Base-by-base conservation (phyloP, 2,797 vertebrate genomes). In the Halcyon badia region DNA sequence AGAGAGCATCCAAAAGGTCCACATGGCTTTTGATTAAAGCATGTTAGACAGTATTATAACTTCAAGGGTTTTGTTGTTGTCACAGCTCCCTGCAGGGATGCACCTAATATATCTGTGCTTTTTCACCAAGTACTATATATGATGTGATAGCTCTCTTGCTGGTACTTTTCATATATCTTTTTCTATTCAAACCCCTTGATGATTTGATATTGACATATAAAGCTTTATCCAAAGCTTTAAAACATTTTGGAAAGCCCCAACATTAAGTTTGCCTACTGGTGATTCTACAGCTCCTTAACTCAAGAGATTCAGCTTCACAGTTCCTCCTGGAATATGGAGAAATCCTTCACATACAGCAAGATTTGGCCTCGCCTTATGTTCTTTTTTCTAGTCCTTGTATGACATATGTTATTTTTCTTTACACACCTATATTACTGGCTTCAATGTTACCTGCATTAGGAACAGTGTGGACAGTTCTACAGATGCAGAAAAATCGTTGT, bases 11-110 rank as follows among this genome's bases (percentile, higher is more conserved):
- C 72, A 89, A 89, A 94, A 95, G 88, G 75, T 95, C 70, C 82
- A 77, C 82, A 78, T 89, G 93, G 94, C 82, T 97, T 97, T 97
- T 97, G 87, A 97, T 96, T 96, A 97, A 96, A 97, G 69, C 20
- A 14, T 90, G 80, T 82, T 83, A 95, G 89, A 82, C 73, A 54
- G 60, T 83, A 83, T 94, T 95, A 89, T 84, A 90, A 89, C 94
- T 94, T 95, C 83, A 46, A 96, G 89, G 91, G 77, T 46, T 89
- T 91, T 94, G 84, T 85, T 97, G 70, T 91, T 96, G 71, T 94
- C 65, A 90, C 70, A 73, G 85, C 70, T 88, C 79, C 82, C 90
- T 77, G 19, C 39, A 94, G 87, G 54, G 79, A 77, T 92, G 51
- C 37, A 72, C 58, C 60, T 87, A 80, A 89, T 56, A 28, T 37